phyloP scores from a whole-genome alignment of 2,113 vertebrate species.

The Rhinichthys klamathensis region DNA sequence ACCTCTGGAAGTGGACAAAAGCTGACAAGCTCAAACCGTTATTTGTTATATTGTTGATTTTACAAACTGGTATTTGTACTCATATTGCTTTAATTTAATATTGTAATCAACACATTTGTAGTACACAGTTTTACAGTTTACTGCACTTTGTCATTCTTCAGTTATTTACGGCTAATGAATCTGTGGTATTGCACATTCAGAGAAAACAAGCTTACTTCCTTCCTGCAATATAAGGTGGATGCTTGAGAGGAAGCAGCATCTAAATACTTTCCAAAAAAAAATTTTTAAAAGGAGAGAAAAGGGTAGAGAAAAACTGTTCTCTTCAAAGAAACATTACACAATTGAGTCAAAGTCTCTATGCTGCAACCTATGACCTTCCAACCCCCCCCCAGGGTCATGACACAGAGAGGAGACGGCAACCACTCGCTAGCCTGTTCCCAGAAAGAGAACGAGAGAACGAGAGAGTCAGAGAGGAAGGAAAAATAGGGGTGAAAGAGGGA shows the following conservation, averaged over 20 bases:
- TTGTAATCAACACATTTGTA: no score
- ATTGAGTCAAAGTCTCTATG: conserved; percentile 78
- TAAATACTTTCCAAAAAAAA: conserved; percentile 77
- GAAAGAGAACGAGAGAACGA: conserved; percentile 58
- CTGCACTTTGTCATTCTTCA: no score
- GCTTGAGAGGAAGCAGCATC: conserved; percentile 59
- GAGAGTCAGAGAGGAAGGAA: background rate
- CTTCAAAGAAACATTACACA: conserved; percentile 67
- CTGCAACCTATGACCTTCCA: conserved; percentile 79
- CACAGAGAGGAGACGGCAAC: conserved; percentile 67
- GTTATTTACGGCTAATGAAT: no score
- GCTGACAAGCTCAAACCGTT: no score
- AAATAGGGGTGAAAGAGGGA: background rate
- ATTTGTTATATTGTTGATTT: no score
- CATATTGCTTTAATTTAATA: no score
- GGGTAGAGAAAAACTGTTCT: conserved; percentile 63
- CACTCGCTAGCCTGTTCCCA: conserved; percentile 72
- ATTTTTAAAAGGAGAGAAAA: conserved; percentile 60
- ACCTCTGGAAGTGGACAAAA: no score
- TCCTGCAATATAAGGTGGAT: background rate
- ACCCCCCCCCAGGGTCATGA: conserved; percentile 72
- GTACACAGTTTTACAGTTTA: no score
- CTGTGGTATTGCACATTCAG: no score
- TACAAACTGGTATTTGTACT: no score
- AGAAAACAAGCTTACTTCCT: no score